phyloP scores from a whole-genome alignment of 1,140 invertebrate species.

The Coboldia fuscipes region DNA sequence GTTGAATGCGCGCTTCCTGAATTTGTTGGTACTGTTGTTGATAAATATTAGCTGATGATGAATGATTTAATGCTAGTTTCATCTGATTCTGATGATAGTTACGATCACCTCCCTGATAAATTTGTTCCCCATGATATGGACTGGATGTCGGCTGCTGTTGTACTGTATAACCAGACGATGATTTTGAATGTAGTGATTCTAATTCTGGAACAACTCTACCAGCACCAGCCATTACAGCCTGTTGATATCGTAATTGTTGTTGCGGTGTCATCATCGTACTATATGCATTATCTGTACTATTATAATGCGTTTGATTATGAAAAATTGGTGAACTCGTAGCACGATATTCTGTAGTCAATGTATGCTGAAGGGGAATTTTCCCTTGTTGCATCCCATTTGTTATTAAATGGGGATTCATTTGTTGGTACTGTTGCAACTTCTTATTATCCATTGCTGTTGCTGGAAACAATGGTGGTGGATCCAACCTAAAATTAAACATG shows the following conservation, averaged over 20 bases:
- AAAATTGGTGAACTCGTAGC: conserved; percentile 11
- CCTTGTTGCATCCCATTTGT: conserved; percentile 23
- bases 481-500: conserved; percentile 33
- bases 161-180: conserved; percentile 3
- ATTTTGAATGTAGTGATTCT: neutral
- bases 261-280: conserved; percentile 10
- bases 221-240: conserved; percentile 6
- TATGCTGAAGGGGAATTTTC: conserved; percentile 22
- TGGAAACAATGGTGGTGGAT: conserved; percentile 36
- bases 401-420: conserved; percentile 10
- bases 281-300: conserved; percentile 1
- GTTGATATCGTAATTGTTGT: conserved; percentile 14
- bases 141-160: conserved; percentile 10
- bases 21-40: conserved; percentile 26
- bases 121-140: conserved; percentile 16
- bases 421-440: conserved; percentile 28
- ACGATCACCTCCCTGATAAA: conserved; percentile 7
- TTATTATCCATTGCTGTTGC: conserved; percentile 42
- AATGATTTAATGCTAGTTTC: neutral
- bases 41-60: neutral
- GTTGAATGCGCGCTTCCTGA: conserved; percentile 34
- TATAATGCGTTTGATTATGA: conserved; percentile 6
- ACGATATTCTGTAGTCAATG: conserved; percentile 15
- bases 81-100: conserved; percentile 6
- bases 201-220: neutral